phyloP scores from a whole-genome alignment of 64 coral and sea anemone genomes.

The Cladopsammia gracilis region DNA sequence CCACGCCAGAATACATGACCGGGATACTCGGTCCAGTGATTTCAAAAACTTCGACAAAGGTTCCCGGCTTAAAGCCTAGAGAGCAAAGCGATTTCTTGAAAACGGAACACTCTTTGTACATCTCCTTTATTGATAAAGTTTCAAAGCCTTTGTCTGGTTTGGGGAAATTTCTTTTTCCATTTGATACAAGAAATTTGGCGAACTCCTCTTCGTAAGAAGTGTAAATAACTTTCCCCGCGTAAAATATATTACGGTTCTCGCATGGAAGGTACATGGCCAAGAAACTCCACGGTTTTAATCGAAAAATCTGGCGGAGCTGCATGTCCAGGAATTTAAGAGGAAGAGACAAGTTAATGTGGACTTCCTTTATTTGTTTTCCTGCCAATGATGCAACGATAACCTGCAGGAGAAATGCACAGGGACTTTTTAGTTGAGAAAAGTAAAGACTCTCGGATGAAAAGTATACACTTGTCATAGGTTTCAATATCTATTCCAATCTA shows the following conservation, averaged over 20 bases:
- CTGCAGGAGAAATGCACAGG: background rate
- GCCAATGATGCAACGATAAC: conserved; percentile 44
- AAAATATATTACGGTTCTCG: conserved; percentile 23
- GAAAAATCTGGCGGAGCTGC: conserved; percentile 44
- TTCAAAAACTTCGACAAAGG: conserved; percentile 63
- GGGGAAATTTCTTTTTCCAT: conserved; percentile 63
- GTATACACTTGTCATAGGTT: too few species aligned
- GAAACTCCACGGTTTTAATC: conserved; percentile 42
- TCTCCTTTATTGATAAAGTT: conserved; percentile 9
- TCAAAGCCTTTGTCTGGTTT: conserved; percentile 10
- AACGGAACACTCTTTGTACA: conserved; percentile 51
- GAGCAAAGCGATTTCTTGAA: conserved; percentile 54
- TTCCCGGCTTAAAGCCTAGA: conserved; percentile 27
- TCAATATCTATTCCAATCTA: too few species aligned
- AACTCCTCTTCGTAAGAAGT: conserved; percentile 42
- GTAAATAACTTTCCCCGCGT: conserved; percentile 39
- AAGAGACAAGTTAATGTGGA: conserved; percentile 13
- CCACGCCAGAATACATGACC: conserved; percentile 59
- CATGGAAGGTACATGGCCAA: conserved; percentile 23
- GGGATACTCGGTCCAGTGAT: conserved; percentile 66
- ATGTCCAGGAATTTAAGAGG: conserved; percentile 26
- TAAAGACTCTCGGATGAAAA: too few species aligned
- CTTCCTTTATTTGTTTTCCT: conserved; percentile 43
- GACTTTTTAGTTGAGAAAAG: background rate
- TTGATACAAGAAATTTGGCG: conserved; percentile 47